These are phyloP conservation scores for Actias luna DNA, from an alignment of 2,888 invertebrate genomes.

Conservation along the genomic window DNA sequence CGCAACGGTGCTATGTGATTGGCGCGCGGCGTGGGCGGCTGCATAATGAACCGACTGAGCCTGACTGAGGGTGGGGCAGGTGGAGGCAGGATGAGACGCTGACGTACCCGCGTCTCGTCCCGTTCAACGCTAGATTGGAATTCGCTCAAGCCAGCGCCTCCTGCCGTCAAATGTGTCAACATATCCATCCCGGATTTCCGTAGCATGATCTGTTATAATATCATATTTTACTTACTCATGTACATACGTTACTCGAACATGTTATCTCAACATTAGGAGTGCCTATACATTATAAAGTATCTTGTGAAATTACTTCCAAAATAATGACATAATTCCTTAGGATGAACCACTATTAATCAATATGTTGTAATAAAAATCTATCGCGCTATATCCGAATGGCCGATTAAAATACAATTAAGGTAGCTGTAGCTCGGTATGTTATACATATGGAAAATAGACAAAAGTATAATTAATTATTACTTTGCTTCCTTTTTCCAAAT, in stretches of 20 bases:
- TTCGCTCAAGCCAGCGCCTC: slow-evolving; percentile 58
- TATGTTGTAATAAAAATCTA: too few species aligned
- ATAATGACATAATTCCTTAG: too few species aligned
- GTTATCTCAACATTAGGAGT: neutral
- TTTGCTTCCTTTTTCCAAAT: too few species aligned
- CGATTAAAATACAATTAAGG: too few species aligned
- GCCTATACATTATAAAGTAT: neutral
- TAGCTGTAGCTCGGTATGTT: too few species aligned
- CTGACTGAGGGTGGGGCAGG: slow-evolving; percentile 40
- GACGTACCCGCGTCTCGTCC: slow-evolving; percentile 37
- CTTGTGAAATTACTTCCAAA: too few species aligned
- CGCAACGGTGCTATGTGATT: slow-evolving; percentile 73
- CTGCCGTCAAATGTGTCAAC: slow-evolving; percentile 61
- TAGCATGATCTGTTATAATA: slow-evolving; percentile 34
- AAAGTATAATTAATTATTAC: too few species aligned
- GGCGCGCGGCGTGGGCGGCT: slow-evolving; percentile 75
- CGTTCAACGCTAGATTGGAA: slow-evolving; percentile 64
- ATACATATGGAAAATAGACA: too few species aligned
- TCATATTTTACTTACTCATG: slow-evolving; percentile 18
- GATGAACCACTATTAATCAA: too few species aligned
- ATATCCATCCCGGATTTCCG: slow-evolving; percentile 42
- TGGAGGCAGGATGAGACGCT: slow-evolving; percentile 27
- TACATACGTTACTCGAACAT: neutral
- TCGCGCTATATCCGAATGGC: too few species aligned
- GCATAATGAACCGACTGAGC: slow-evolving; percentile 72